Conservation (phyloP, 2,888 invertebrate species). For the Amiota communis region DNA sequence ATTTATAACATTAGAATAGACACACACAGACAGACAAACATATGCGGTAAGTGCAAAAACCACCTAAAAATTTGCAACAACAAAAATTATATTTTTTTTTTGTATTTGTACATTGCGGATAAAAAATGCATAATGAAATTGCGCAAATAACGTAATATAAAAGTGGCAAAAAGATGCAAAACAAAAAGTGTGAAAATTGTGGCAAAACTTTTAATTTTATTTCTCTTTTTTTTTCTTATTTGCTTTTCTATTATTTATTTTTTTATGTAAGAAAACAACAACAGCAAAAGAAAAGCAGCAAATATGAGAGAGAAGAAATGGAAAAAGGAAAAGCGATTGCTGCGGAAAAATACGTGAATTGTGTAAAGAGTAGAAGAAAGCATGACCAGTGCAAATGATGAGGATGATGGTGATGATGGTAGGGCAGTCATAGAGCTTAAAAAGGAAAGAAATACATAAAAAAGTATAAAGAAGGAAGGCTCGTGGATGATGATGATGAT, state of each 20-base stretch:
- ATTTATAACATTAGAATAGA: too few species aligned
- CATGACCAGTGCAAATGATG: neutral
- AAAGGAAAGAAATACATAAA: neutral
- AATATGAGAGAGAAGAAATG: neutral
- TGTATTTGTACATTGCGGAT: too few species aligned
- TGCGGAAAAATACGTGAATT: constrained; percentile 9
- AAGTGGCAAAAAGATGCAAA: neutral
- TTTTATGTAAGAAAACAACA: constrained; percentile 4
- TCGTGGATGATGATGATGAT: too few species aligned
- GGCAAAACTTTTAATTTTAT: neutral
- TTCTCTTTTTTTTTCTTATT: neutral
- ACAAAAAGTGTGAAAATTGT: constrained; percentile 19
- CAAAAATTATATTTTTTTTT: too few species aligned
- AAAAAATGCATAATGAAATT: constrained; percentile 7
- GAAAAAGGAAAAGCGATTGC: neutral
- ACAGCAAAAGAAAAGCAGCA: constrained; percentile 3
- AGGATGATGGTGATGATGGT: neutral
- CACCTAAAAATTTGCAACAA: too few species aligned
- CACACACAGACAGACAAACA: too few species aligned
- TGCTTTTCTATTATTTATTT: neutral
- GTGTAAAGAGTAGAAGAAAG: constrained; percentile 10
- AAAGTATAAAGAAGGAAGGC: too few species aligned
- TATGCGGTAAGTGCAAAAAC: too few species aligned
- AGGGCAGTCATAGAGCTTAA: neutral
- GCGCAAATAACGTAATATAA: constrained; percentile 9